Evolutionary conservation across 1,140 invertebrate genomes (phyloP).

Genomic region (Oncopodura yosiiana): DNA sequence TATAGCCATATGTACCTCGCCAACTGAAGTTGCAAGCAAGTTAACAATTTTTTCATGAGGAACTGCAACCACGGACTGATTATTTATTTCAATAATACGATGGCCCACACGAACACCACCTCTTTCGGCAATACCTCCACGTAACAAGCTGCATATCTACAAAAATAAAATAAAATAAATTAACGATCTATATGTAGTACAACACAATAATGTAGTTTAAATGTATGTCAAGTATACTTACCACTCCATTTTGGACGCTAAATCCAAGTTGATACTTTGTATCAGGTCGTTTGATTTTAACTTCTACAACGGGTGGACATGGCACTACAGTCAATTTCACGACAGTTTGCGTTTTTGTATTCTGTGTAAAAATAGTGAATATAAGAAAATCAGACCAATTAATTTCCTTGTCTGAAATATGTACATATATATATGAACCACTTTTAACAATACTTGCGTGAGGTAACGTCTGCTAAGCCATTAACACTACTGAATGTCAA

Average conservation of each 20-base stretch:
- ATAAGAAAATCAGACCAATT: conserved; percentile 3
- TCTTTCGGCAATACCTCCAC: conserved; percentile 95
- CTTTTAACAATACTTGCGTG: too few relatives aligned
- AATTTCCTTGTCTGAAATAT: too few relatives aligned
- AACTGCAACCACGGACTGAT: conserved; percentile 96
- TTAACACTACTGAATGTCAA: too few relatives aligned
- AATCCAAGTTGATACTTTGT: conserved; percentile 99
- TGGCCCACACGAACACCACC: conserved; percentile 97
- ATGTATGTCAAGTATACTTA: conserved; percentile 48
- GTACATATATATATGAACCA: too few relatives aligned
- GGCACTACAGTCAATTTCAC: conserved; percentile 98
- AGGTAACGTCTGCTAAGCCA: too few relatives aligned
- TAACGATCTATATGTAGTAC: conserved; percentile 13
- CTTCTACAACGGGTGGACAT: conserved; percentile 99
- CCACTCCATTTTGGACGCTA: conserved; percentile 99
- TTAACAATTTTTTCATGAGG: conserved; percentile 99
- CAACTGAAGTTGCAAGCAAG: conserved; percentile 93
- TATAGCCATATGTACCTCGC: conserved; percentile 63
- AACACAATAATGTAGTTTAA: conserved; percentile 11
- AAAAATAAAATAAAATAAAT: conserved; percentile 32
- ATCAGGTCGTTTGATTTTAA: conserved; percentile 97
- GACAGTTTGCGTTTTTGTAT: conserved; percentile 91
- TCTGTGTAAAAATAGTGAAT: conserved; percentile 44
- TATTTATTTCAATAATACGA: conserved; percentile 99
- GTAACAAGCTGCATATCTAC: conserved; percentile 91